These are phyloP conservation scores for Cynodonichthys magdalenae DNA, from an alignment of 2,797 vertebrate genomes.

Conservation along the genomic window DNA sequence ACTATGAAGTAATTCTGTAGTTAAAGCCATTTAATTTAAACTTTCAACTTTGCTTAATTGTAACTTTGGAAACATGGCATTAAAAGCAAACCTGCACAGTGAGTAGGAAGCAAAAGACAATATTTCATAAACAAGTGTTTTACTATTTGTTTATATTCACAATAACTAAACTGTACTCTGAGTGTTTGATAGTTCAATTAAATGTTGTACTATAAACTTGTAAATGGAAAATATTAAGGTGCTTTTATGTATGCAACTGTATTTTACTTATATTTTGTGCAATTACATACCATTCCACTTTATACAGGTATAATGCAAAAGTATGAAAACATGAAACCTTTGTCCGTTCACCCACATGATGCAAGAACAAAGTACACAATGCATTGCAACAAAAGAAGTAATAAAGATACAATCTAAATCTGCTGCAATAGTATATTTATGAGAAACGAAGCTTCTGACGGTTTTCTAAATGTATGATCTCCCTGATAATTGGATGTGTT, in stretches of 20 bases:
- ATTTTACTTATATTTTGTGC: background rate
- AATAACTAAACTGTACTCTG: no score
- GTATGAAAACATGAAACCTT: slow-evolving; percentile 12
- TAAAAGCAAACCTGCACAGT: no score
- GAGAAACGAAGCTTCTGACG: slow-evolving; percentile 29
- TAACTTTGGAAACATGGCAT: no score
- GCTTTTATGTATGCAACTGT: no score
- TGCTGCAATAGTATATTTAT: slow-evolving; percentile 17
- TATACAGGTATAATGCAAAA: slow-evolving; percentile 18
- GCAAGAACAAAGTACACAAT: slow-evolving; percentile 31
- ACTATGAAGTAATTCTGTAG: background rate
- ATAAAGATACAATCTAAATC: slow-evolving; percentile 32
- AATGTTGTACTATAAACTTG: background rate
- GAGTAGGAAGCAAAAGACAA: no score
- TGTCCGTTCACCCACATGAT: slow-evolving; percentile 13
- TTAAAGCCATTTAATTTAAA: background rate
- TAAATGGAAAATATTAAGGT: no score
- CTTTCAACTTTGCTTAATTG: background rate
- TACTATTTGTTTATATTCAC: no score
- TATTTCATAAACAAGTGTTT: no score
- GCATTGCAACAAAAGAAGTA: slow-evolving; percentile 14
- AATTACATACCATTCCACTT: slow-evolving; percentile 1
- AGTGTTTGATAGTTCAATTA: background rate
- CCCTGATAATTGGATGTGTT: slow-evolving; percentile 54
- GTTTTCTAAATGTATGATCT: slow-evolving; percentile 53